Base-by-base conservation (phyloP, 2,797 vertebrate species). In the Labeo calbasu region DNA sequence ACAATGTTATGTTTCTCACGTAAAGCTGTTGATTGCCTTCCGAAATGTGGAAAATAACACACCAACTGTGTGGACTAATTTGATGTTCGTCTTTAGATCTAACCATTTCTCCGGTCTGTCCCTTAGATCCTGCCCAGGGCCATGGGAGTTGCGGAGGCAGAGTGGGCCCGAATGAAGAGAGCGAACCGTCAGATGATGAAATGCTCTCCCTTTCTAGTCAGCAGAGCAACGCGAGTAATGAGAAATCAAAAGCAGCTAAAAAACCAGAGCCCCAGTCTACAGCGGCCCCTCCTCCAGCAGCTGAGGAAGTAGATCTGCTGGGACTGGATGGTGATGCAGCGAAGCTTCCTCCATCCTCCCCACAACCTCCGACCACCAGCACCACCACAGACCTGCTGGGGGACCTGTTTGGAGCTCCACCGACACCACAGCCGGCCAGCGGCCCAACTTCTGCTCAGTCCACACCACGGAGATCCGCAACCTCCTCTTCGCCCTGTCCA, bases 171-270 rank as follows among this genome's bases (percentile, higher is more conserved):
- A 95, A 96, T 9, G 97, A 98, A 87, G 98, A 99, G 89, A 99
- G 98, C 9, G 98, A 99, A 83, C 97, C 97, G 21, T 99, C 98
- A 0, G 98, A 99, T 2, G 98, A 99, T 17, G 98, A 99, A 92
- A 98, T 99, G 92, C 96, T 99, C 85, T 99, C 98, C 19, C 95
- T 99, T 84, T 97, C 98, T 83, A 98, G 97, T 90, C 98, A 99
- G 86, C 96, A 97, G 84, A 97, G 97, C 91, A 96, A 92, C 28
- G 91, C 95, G 87, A 96, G 94, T 1, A 89, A 92, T 0, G 96
- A 96, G 87, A 96, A 92, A 79, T 81, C 83, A 77, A 82, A 83
- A 51, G 61, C 55, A 87, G 85, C 92, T 69, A 95, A 94, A 0
- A 96, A 90, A 88, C 94, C 93, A 0, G 95, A 94, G 48, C 94